Evolutionary conservation across 2,888 invertebrate genomes (phyloP), one percentile per base, ranked within the genome.

Genomic region (Synergus umbraculus): DNA sequence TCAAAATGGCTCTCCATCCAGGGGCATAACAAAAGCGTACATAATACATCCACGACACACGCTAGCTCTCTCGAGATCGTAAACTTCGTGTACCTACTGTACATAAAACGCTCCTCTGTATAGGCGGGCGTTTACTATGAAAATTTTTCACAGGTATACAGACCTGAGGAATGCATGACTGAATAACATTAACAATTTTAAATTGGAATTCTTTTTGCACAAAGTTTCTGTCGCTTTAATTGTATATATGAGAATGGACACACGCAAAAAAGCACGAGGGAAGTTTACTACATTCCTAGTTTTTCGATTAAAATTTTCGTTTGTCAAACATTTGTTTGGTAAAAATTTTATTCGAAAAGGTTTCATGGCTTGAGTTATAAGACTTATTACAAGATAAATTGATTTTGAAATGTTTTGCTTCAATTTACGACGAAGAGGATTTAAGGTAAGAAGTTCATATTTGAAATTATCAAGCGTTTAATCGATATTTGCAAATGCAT

Each of bases 1-100:
- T 67, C 67, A 73, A 73, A 73, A 73, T 54, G 73, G 54, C 54
- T 73, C 54, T 73, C 73, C 73, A 73, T 73, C 73, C 49, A 37
- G 15, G 54, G 37, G 37, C 29, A 73, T 73, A 73, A 73, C 73
- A 73, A 73, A 67, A 73, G 73, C 54, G 29, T 73, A 73, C 54
- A 73, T 73, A 69, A 69, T 69, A 69, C 69, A 69, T 69, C 22
- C 69, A 12, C 54, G 22, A n/a, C 44, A 67, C 67, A 67, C 44
- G 12, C 67, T 37, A n/a, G 29, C 49, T 73, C 73, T 73, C 73
- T 73, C 54, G 54, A 73, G 73, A 73, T 73, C 73, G 49, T 73
- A 73, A 73, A 54, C 73, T 54, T 73, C 13, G 22, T 60, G 22
- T 60, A 60, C 22, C 60, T 2, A 22, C 18, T 60, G 60, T 60